These are phyloP conservation scores for Piscicola geometra DNA, from an alignment of 2,888 invertebrate genomes.

Conservation along the genomic window DNA sequence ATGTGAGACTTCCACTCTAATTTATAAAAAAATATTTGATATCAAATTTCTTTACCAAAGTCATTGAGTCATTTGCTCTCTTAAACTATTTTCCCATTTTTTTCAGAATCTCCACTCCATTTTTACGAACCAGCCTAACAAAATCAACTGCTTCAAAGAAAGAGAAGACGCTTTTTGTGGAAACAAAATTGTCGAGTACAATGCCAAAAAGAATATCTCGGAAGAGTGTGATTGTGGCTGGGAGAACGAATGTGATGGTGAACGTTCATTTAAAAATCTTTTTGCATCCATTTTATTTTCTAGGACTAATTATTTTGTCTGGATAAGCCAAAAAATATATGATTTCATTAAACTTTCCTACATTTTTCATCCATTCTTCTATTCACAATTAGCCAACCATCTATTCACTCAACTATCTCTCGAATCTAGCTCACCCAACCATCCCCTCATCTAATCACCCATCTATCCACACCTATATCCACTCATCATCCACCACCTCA, in stretches of 20 bases:
- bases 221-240: conserved; percentile 99
- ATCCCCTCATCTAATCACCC: no score
- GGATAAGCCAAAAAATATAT: no score
- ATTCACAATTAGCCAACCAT: no score
- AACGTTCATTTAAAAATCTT: background rate
- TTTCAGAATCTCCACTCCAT: conserved; percentile 21
- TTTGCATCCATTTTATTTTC: background rate
- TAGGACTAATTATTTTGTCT: no score
- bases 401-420: no score
- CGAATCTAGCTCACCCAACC: no score
- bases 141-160: conserved; percentile 70
- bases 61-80: background rate
- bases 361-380: no score
- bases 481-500: background rate
- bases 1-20: background rate
- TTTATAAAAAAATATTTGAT: no score
- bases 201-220: conserved; percentile 63
- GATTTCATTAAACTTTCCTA: no score
- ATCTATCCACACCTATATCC: no score
- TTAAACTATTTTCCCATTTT: background rate
- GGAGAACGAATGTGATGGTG: conserved; percentile 72
- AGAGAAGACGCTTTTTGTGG: conserved; percentile 93
- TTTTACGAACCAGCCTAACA: background rate
- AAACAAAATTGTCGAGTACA: conserved; percentile 78
- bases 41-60: background rate